A percentile compares a stretch with the other conserved stretches of the same genome.
Conservation (phyloP, 2,888 invertebrate species). For the Cistogaster globosa region DNA sequence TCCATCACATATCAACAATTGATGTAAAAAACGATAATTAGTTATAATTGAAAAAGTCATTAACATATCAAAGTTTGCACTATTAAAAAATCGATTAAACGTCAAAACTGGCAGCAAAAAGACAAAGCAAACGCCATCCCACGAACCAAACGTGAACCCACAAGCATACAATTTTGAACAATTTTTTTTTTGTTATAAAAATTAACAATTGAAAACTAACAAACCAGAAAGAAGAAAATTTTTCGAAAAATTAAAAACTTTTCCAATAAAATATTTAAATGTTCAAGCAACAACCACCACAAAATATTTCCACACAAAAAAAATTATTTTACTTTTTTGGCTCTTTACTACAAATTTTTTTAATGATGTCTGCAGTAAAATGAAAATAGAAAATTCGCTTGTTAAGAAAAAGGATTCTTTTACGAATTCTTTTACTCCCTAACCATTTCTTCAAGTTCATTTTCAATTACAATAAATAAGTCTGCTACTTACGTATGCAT, state of each 20-base stretch:
- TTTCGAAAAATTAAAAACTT: conserved; percentile 26
- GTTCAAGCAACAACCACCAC: neutral
- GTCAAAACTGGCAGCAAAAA: neutral
- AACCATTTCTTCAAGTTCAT: neutral
- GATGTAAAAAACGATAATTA: too few relatives aligned
- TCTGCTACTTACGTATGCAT: conserved; percentile 47
- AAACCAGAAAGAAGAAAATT: neutral
- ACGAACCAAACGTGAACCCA: conserved; percentile 4
- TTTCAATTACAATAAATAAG: conserved; percentile 49
- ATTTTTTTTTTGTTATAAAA: conserved; percentile 17
- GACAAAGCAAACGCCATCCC: neutral
- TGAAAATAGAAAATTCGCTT: conserved; percentile 31
- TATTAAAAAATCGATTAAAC: too few relatives aligned
- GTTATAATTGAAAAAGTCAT: too few relatives aligned
- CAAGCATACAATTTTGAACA: conserved; percentile 4
- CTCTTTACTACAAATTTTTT: conserved; percentile 5
- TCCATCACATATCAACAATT: too few relatives aligned
- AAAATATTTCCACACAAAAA: conserved; percentile 6
- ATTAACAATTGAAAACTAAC: conserved; percentile 34
- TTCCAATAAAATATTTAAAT: neutral
- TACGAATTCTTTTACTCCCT: neutral
- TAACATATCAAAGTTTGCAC: too few relatives aligned
- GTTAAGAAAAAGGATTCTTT: neutral
- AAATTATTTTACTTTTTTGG: conserved; percentile 42
- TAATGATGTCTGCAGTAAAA: conserved; percentile 31